Evolutionary conservation across 1,140 invertebrate genomes (phyloP).

Genomic region (Drosophila paulistorum): DNA sequence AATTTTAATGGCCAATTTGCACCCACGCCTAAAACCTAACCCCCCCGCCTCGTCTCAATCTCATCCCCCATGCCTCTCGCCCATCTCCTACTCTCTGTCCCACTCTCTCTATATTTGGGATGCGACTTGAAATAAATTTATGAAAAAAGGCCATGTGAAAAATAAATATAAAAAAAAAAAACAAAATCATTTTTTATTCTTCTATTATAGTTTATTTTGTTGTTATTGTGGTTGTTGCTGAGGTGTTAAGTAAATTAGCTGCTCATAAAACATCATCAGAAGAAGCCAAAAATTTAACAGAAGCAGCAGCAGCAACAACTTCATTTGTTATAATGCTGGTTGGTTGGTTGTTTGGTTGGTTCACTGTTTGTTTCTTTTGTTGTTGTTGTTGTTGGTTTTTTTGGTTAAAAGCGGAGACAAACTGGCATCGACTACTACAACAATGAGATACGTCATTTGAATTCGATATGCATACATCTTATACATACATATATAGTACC

Average conservation of each 20-base stretch:
- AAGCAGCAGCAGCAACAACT: conserved; percentile 28
- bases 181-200: conserved; percentile 54
- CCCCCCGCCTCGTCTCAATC: background rate
- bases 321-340: conserved; percentile 40
- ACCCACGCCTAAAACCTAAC: conserved; percentile 56
- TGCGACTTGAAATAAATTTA: conserved; percentile 45
- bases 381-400: conserved; percentile 33
- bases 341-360: conserved; percentile 60
- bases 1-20: conserved; percentile 71
- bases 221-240: conserved; percentile 24
- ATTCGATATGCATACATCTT: conserved; percentile 13
- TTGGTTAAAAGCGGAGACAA: conserved; percentile 70
- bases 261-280: conserved; percentile 80
- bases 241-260: conserved; percentile 81
- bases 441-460: conserved; percentile 14
- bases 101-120: conserved; percentile 10
- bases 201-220: conserved; percentile 61
- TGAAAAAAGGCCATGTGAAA: conserved; percentile 70
- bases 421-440: conserved; percentile 57
- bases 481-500: background rate
- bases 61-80: too few relatives aligned
- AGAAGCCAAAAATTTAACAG: conserved; percentile 22
- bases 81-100: too few relatives aligned
- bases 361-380: conserved; percentile 45
- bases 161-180: conserved; percentile 71